phyloP scores from a whole-genome alignment of 2,797 vertebrate species.

The Trachops cirrhosus region DNA sequence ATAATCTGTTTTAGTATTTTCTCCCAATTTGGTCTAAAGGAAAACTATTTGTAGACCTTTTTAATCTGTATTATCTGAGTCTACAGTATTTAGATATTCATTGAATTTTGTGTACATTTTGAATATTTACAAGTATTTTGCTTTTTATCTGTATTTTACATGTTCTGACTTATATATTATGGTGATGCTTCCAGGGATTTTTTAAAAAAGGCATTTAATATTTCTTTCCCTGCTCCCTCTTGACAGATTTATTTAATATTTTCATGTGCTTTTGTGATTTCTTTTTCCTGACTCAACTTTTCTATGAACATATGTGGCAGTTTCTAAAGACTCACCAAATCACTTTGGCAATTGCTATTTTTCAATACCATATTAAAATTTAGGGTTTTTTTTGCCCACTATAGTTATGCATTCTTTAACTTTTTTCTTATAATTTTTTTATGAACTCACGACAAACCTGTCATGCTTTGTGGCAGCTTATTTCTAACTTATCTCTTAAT shows the following conservation, averaged over 20 bases:
- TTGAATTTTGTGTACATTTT: not conserved
- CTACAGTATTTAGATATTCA: not conserved
- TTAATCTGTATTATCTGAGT: not conserved
- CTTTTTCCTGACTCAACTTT: not conserved
- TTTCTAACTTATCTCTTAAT: constrained; percentile 44
- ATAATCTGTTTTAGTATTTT: not conserved
- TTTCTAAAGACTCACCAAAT: not conserved
- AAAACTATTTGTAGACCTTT: not conserved
- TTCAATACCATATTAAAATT: not conserved
- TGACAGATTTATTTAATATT: constrained; percentile 15
- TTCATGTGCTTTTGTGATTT: constrained; percentile 6
- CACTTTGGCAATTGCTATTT: not conserved
- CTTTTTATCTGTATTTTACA: not conserved
- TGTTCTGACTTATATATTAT: not conserved
- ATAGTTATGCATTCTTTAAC: not conserved
- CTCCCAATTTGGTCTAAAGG: not conserved
- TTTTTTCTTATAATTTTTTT: not conserved
- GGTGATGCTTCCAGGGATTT: not conserved
- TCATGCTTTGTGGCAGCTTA: not conserved
- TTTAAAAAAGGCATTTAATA: not conserved
- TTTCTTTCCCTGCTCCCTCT: not conserved
- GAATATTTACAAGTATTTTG: not conserved
- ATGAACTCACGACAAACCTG: constrained; percentile 9
- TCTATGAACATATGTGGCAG: not conserved
- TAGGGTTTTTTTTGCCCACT: not conserved